Conservation (phyloP, 2,113 vertebrate species). For the Odocoileus virginianus region DNA sequence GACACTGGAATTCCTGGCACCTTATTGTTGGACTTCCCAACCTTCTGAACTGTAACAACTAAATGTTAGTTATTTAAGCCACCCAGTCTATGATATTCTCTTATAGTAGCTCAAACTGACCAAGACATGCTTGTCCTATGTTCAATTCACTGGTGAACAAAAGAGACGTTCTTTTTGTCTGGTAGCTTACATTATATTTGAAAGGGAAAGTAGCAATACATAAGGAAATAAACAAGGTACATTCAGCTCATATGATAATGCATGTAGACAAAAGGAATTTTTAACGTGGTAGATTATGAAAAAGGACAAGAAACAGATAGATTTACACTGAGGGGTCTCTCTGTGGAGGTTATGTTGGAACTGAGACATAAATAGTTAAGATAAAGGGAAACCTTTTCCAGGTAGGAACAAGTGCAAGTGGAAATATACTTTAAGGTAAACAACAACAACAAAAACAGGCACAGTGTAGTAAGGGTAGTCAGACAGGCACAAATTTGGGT, state of each 20-base stretch:
- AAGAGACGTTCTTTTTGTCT: rapidly evolving
- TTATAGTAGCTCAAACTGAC: not conserved
- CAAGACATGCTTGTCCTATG: not conserved
- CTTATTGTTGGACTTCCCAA: not conserved
- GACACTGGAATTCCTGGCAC: not conserved
- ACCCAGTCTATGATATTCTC: not conserved
- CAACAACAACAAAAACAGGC: not conserved
- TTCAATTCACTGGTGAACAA: not conserved
- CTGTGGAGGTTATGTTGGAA: not conserved
- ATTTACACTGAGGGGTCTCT: not conserved
- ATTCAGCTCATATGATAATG: not conserved
- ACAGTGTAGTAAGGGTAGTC: not conserved
- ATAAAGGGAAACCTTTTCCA: not conserved
- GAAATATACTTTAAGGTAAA: not conserved
- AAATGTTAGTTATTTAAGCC: not conserved
- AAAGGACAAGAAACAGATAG: not conserved
- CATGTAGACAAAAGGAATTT: not conserved
- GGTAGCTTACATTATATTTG: not conserved
- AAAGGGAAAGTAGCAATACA: not conserved
- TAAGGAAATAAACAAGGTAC: not conserved
- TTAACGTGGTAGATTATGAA: not conserved
- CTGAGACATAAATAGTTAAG: not conserved
- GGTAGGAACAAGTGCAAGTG: not conserved
- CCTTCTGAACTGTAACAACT: not conserved
- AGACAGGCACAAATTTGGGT: not conserved